phyloP scores from a whole-genome alignment of 2,888 invertebrate genomes.

The Scrobipalpa costella region DNA sequence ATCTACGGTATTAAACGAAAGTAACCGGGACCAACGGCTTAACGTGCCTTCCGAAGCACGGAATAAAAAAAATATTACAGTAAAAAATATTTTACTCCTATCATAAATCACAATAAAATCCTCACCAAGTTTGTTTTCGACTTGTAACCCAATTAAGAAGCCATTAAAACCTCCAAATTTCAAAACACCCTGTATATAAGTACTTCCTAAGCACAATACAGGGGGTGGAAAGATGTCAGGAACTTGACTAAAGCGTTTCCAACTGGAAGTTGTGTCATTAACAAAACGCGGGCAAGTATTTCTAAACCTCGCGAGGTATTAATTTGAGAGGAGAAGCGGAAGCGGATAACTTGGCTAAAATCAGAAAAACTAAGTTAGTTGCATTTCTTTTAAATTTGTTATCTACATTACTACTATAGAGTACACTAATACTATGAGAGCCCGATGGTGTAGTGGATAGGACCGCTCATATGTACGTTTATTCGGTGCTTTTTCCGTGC shows the following conservation, averaged over 20 bases:
- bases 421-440: too few relatives aligned
- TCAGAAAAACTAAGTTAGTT: too few relatives aligned
- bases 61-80: too few relatives aligned
- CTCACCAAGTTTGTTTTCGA: not conserved
- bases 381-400: too few relatives aligned
- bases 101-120: not conserved
- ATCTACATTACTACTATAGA: too few relatives aligned
- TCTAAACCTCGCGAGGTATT: not conserved
- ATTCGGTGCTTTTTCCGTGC: too few relatives aligned
- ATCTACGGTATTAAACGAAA: not conserved
- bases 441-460: too few relatives aligned
- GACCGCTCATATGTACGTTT: too few relatives aligned
- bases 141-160: not conserved
- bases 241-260: not conserved
- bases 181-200: not conserved
- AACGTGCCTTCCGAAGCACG: too few relatives aligned
- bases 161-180: not conserved
- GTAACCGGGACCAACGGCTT: too few relatives aligned
- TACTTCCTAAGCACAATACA: not conserved
- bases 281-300: constrained; percentile 2
- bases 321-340: not conserved
- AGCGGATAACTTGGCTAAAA: too few relatives aligned
- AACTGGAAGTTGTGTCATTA: constrained; percentile 5
- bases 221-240: not conserved
- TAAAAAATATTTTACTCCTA: not conserved